Conservation (phyloP, 64 coral and sea anemone genomes). For the Exaiptasia diaphana region DNA sequence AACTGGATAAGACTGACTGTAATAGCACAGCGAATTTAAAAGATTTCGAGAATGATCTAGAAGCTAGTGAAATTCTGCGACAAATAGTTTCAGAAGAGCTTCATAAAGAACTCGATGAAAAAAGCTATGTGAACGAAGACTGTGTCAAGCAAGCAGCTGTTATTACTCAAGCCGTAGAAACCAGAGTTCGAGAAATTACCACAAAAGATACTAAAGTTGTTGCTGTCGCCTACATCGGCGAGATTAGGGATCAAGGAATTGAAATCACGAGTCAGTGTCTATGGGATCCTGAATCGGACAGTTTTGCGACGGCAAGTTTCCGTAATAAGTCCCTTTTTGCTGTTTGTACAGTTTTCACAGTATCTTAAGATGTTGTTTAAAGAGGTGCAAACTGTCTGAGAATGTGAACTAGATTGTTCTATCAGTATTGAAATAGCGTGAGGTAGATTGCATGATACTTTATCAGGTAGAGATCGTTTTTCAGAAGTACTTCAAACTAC, state of each 20-base stretch:
- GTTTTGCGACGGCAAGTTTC: constrained; percentile 77
- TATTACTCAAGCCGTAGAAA: constrained; percentile 74
- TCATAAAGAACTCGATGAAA: constrained; percentile 18
- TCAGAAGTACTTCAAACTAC: too few relatives aligned
- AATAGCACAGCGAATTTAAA: constrained; percentile 49
- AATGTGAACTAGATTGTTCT: too few relatives aligned
- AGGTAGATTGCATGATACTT: too few relatives aligned
- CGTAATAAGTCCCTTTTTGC: constrained; percentile 77
- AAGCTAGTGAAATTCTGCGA: constrained; percentile 49
- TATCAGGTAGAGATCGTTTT: too few relatives aligned
- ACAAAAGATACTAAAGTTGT: constrained; percentile 60
- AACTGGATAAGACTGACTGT: not conserved
- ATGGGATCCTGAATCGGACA: constrained; percentile 79
- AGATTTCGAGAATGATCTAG: constrained; percentile 46
- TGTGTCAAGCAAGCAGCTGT: constrained; percentile 52
- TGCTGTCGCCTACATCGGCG: constrained; percentile 70
- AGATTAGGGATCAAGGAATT: constrained; percentile 86
- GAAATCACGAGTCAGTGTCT: constrained; percentile 84
- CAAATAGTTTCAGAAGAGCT: constrained; percentile 77
- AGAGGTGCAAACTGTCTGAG: too few relatives aligned
- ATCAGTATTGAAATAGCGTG: too few relatives aligned
- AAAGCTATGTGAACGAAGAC: constrained; percentile 54
- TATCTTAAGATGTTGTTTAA: too few relatives aligned
- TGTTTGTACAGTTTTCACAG: constrained; percentile 77
- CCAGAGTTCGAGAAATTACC: constrained; percentile 46